phyloP scores from a whole-genome alignment of 2,113 vertebrate species.

The Nothocercus nigrocapillus region DNA sequence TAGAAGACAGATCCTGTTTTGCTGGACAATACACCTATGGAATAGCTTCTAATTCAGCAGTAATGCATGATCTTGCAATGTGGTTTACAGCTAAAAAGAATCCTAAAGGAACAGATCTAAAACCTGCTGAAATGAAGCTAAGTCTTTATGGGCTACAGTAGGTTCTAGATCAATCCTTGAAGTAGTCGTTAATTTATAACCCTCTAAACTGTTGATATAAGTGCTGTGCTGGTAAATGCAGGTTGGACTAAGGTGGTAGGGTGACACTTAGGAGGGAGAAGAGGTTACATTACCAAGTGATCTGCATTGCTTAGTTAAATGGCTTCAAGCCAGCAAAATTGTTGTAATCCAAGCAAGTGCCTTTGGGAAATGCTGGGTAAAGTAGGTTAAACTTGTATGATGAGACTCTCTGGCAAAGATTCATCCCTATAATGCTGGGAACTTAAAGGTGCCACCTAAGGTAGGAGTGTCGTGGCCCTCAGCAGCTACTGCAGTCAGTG shows the following conservation, averaged over 20 bases:
- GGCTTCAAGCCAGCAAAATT: background rate
- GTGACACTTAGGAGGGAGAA: background rate
- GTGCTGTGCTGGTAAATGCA: background rate
- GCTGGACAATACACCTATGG: background rate
- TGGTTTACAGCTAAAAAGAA: background rate
- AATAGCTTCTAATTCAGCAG: background rate
- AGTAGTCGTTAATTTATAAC: background rate
- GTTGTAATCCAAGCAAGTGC: background rate
- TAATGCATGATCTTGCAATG: background rate
- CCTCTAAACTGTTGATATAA: background rate
- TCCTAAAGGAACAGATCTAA: background rate
- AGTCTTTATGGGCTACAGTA: background rate
- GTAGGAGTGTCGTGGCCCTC: background rate
- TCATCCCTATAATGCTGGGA: background rate
- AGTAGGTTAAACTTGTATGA: background rate
- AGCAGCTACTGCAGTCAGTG: background rate
- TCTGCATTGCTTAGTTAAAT: background rate
- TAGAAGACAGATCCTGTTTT: background rate
- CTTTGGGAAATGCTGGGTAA: background rate
- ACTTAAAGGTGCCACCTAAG: background rate
- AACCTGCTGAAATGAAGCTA: background rate
- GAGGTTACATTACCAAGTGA: background rate
- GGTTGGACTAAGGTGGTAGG: background rate
- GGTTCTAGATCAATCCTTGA: background rate
- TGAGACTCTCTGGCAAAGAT: background rate